Conservation (phyloP, 2,888 invertebrate species). For the Proisotoma minuta region DNA sequence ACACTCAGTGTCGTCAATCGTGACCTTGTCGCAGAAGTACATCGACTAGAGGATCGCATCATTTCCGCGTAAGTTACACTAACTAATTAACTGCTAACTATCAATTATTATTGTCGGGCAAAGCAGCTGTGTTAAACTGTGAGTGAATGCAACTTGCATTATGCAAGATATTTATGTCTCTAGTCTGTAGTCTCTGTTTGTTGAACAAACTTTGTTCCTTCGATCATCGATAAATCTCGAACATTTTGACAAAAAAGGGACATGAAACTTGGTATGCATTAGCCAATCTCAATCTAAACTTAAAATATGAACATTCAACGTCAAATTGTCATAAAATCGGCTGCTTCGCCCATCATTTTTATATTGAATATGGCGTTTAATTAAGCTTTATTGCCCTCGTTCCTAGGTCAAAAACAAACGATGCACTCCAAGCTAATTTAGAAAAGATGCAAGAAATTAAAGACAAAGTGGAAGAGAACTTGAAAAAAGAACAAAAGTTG, state of each 20-base stretch:
- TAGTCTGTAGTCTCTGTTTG: too few relatives aligned
- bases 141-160: too few relatives aligned
- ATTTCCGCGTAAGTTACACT: conserved; percentile 38
- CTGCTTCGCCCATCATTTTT: neutral
- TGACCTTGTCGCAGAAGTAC: conserved; percentile 40
- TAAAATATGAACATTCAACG: too few relatives aligned
- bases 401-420: conserved; percentile 43
- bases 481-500: conserved; percentile 34
- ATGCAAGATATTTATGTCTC: too few relatives aligned
- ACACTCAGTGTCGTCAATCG: conserved; percentile 42
- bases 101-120: neutral
- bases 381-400: neutral
- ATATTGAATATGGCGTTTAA: conserved; percentile 4
- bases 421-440: conserved; percentile 38
- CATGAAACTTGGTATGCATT: neutral
- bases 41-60: conserved; percentile 40
- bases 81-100: neutral
- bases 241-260: too few relatives aligned
- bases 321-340: too few relatives aligned
- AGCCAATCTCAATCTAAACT: neutral
- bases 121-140: too few relatives aligned
- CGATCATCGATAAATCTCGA: too few relatives aligned
- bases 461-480: conserved; percentile 31
- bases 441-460: conserved; percentile 42
- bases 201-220: too few relatives aligned